These are phyloP conservation scores for Arrhopalites spinosus DNA, from an alignment of 2,888 invertebrate species.

Conservation along the genomic window DNA sequence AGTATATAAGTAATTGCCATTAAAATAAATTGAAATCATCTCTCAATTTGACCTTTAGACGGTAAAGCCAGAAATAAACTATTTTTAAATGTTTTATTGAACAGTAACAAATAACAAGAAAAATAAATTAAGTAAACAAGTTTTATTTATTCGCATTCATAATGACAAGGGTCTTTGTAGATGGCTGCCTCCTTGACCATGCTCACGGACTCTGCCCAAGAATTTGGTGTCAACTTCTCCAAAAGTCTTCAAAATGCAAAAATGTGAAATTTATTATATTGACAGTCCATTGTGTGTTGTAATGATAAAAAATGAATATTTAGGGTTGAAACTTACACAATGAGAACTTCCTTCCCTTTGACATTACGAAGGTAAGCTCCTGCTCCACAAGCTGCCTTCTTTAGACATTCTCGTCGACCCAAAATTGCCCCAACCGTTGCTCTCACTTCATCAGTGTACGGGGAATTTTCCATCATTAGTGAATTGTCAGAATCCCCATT, in stretches of 20 bases:
- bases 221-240: conserved; percentile 50
- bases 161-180: conserved; percentile 49
- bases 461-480: conserved; percentile 36
- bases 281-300: neutral
- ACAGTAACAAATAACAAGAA: too few relatives aligned
- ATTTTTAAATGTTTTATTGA: too few relatives aligned
- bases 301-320: neutral
- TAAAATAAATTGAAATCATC: too few relatives aligned
- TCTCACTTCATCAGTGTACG: conserved; percentile 46
- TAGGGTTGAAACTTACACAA: conserved; percentile 48
- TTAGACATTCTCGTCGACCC: conserved; percentile 52
- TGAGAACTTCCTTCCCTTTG: conserved; percentile 53
- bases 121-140: too few relatives aligned
- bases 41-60: too few relatives aligned
- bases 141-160: conserved; percentile 29
- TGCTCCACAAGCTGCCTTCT: conserved; percentile 51
- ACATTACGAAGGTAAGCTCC: conserved; percentile 51
- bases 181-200: conserved; percentile 50
- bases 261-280: neutral
- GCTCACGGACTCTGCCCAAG: conserved; percentile 50
- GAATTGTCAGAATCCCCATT: conserved; percentile 20
- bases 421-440: conserved; percentile 54
- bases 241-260: conserved; percentile 41
- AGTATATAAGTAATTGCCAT: too few relatives aligned
- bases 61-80: too few relatives aligned